Conservation (phyloP, 2,888 invertebrate genomes). For the Ormyrus pomaceus region DNA sequence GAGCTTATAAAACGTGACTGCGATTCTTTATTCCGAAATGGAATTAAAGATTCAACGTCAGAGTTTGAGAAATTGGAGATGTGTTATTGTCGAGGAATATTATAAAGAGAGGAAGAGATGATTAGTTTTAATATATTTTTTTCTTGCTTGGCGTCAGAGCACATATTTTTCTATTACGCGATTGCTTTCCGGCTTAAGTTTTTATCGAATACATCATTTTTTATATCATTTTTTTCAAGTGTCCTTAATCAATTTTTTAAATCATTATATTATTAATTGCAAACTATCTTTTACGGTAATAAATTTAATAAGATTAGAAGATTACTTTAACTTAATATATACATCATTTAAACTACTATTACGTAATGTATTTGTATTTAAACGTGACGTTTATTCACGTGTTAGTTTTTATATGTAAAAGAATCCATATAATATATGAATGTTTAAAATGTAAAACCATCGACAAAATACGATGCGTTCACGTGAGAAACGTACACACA, state of each 20-base stretch:
- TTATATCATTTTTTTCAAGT: background rate
- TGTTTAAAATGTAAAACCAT: too few relatives aligned
- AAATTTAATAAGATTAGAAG: too few relatives aligned
- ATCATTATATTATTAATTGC: too few relatives aligned
- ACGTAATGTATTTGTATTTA: too few relatives aligned
- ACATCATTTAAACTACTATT: too few relatives aligned
- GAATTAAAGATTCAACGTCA: conserved; percentile 19
- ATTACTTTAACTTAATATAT: too few relatives aligned
- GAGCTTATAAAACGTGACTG: conserved; percentile 23
- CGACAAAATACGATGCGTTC: too few relatives aligned
- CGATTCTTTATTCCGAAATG: conserved; percentile 8
- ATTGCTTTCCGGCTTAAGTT: background rate
- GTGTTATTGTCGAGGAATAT: background rate
- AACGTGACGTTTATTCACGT: too few relatives aligned
- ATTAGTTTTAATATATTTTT: background rate
- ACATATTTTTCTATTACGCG: background rate
- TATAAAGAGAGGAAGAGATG: background rate
- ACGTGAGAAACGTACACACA: background rate
- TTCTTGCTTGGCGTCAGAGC: background rate
- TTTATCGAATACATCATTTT: background rate
- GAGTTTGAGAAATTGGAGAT: conserved; percentile 1
- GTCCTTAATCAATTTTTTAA: too few relatives aligned
- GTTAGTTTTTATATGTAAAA: too few relatives aligned
- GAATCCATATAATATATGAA: too few relatives aligned
- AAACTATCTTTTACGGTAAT: too few relatives aligned